Conservation (phyloP, 2,888 invertebrate genomes). For the Drosophila merina region DNA sequence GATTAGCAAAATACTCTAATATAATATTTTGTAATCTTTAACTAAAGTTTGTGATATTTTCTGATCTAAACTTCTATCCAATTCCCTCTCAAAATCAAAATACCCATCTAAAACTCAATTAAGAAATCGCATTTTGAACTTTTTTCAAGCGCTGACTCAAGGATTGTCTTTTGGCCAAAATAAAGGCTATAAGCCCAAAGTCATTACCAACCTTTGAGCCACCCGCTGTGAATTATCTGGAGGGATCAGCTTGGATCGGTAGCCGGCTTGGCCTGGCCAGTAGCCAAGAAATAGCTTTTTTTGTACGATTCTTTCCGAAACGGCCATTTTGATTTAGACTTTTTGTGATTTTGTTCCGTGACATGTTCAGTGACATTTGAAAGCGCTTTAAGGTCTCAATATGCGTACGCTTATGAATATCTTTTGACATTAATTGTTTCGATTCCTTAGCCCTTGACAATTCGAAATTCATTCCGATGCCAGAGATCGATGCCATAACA, state of each 20-base stretch:
- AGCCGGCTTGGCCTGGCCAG: slow-evolving; percentile 59
- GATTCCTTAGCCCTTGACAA: slow-evolving; percentile 61
- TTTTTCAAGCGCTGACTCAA: slow-evolving; percentile 32
- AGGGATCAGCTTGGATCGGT: slow-evolving; percentile 33
- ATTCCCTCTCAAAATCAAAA: neutral
- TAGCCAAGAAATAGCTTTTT: slow-evolving; percentile 53
- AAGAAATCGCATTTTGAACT: neutral
- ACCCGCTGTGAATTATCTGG: slow-evolving; percentile 36
- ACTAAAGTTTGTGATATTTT: neutral
- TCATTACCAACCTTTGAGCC: slow-evolving; percentile 17
- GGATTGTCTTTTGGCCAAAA: slow-evolving; percentile 33
- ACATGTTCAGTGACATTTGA: slow-evolving; percentile 69
- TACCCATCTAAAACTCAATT: neutral
- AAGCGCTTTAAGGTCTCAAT: slow-evolving; percentile 57
- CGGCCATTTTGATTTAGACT: slow-evolving; percentile 47
- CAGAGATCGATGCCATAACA: slow-evolving; percentile 62
- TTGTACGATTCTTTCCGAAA: slow-evolving; percentile 31
- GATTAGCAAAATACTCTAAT: slow-evolving; percentile 17
- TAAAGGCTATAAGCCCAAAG: slow-evolving; percentile 28
- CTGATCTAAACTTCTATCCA: neutral
- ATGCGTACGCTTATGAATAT: slow-evolving; percentile 39
- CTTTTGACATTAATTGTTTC: slow-evolving; percentile 70
- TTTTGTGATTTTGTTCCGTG: slow-evolving; percentile 43
- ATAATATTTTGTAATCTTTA: neutral
- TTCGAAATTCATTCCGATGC: slow-evolving; percentile 52